Evolutionary conservation across 2,797 vertebrate genomes (phyloP), one percentile per base, ranked within the genome.

Genomic region (Falco naumanni): DNA sequence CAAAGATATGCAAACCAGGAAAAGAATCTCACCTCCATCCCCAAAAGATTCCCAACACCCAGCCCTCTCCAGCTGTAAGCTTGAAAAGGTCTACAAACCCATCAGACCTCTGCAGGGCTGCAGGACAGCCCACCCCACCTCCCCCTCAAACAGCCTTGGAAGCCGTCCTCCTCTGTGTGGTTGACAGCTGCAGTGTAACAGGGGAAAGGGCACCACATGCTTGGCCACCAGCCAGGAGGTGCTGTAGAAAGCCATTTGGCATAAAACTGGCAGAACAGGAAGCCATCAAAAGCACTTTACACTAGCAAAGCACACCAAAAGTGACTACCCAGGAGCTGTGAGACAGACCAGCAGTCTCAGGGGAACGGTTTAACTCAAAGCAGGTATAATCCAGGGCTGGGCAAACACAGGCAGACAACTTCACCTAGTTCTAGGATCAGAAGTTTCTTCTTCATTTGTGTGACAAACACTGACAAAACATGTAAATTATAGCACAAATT

Each of bases 81-180:
- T 6, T 12, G 61, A 31, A 47, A 53, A 59, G 4, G 2, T 39
- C 45, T 77, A 31, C 43, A 64, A 70, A 39, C 4, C 6, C 59
- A 18, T 6, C 14, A 11, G 17, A 24, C 16, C 22, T 0, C 28
- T 3, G 6, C 2, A 51, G 24, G 47, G 29, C 59, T 54, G 70
- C 26, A n/a, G 10, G 47, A 25, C 5, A 12, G 9, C 39, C 43
- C 6, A 1, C 3, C 39, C 43, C 6, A 1, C 3, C 16, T 60
- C 4, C 25, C 25, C 34, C 37, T 43, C 34, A 33, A 11, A 3
- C 12, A 34, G 50, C 21, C 37, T 34, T 6, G 10, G 70, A 59
- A 61, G 21, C 11, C 3, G 0, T 4, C 0, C 7, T 5, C 11
- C 15, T 4, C 19, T 3, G 51, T 16, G 16, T 1, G 2, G 19